Evolutionary conservation across 1,140 invertebrate species (phyloP).

Genomic region (Yoshiicerus persimilis): DNA sequence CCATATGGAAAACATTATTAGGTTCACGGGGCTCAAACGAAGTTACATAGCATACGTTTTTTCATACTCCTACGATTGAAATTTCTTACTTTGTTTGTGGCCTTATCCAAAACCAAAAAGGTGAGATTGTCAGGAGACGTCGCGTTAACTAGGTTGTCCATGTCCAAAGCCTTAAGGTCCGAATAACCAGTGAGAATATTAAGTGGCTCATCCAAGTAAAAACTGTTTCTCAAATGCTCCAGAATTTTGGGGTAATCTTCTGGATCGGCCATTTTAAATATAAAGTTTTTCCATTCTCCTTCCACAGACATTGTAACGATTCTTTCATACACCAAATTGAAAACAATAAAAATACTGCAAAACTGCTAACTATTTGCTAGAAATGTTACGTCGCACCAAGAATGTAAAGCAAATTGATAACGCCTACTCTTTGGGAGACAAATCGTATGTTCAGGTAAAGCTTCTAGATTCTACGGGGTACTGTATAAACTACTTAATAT

Average conservation of each 20-base stretch:
- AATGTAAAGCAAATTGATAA: too few relatives aligned
- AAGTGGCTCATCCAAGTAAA: conserved; percentile 27
- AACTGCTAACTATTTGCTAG: too few relatives aligned
- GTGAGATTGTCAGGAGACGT: not conserved
- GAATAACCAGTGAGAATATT: conserved; percentile 31
- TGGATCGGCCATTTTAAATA: conserved; percentile 30
- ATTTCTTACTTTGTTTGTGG: conserved; percentile 6
- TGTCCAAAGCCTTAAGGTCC: not conserved
- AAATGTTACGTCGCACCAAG: too few relatives aligned
- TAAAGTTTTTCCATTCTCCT: conserved; percentile 39
- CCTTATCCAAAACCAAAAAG: conserved; percentile 20
- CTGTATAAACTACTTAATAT: too few relatives aligned
- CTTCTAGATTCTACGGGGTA: too few relatives aligned
- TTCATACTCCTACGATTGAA: too few relatives aligned
- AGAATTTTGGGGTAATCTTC: conserved; percentile 25
- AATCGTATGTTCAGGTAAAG: too few relatives aligned
- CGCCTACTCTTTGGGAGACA: too few relatives aligned
- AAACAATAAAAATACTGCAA: too few relatives aligned
- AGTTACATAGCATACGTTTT: too few relatives aligned
- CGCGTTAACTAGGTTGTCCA: not conserved
- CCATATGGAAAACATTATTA: too few relatives aligned
- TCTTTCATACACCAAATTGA: not conserved
- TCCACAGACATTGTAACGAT: not conserved
- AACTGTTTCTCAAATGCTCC: conserved; percentile 19
- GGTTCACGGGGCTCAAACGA: too few relatives aligned